Evolutionary conservation across 2,113 vertebrate species (phyloP), one percentile per base, ranked within the genome.

Genomic region (Ranitomeya variabilis): DNA sequence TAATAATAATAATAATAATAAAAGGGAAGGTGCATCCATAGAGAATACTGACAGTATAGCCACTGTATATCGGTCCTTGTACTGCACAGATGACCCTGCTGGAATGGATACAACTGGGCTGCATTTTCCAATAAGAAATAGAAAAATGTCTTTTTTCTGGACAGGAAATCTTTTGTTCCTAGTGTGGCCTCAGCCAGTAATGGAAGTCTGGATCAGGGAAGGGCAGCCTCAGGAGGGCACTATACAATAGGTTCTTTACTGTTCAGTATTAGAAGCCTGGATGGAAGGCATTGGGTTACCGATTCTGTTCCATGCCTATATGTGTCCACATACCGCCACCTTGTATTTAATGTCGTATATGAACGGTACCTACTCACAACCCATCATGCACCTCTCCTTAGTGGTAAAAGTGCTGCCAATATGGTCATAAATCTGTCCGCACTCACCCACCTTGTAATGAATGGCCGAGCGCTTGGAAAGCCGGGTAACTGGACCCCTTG

Each of bases 401-500:
- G 57, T 45, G 60, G 62, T 11, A 83, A 31, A 60, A 52, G 37
- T 16, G 4, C n/a, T 55, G 11, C 51, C n/a, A 52, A 13, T 64
- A 51, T 7, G 79, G 60, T 64, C n/a, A 11, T 64, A 66, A 13
- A 60, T 12, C 45, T 4, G 12, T 14, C 31, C 45, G 7, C 37
- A 54, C 73, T 64, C 21, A 19, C 66, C 31, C 55, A 77, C 52
- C 51, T 6, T 15, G 2, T 57, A 57, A 21, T 80, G 69, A 54
- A 73, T 77, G 66, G 71, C 80, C 64, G 69, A 83, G 59, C 5
- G 31, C 26, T 78, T 84, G 71, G 87, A 89, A 89, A 89, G 57
- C n/a, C 15, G 16, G 83, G 87, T 84, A 89, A 89, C 87, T 45
- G 31, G 57, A 89, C 31, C 71, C n/a, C 80, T 83, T 57, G 69